These are phyloP conservation scores for Sarcophaga bullata DNA, from an alignment of 1,140 invertebrate genomes.

Conservation along the genomic window DNA sequence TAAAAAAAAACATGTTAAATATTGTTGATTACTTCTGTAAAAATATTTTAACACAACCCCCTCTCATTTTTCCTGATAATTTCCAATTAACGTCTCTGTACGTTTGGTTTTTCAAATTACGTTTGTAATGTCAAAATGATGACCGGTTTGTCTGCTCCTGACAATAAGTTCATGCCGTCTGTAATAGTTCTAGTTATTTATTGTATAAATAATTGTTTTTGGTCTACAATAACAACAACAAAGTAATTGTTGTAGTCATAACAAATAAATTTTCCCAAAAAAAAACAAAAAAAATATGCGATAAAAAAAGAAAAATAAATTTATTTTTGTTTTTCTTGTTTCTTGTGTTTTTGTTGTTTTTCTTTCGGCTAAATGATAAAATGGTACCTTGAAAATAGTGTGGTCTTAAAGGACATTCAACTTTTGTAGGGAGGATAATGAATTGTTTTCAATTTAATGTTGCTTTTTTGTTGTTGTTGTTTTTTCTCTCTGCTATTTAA, in stretches of 20 bases:
- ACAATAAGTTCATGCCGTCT: neutral
- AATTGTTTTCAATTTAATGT: conserved; percentile 3
- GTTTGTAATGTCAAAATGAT: conserved; percentile 1
- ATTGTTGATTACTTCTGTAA: no score
- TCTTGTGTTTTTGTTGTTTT: no score
- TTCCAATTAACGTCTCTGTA: neutral
- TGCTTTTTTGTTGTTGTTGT: neutral
- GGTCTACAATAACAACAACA: neutral
- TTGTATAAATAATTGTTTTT: neutral
- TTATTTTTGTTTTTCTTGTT: neutral
- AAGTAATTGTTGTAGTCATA: neutral
- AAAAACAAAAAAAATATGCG: neutral
- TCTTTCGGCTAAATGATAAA: neutral
- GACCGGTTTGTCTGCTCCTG: neutral
- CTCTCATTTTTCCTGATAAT: no score
- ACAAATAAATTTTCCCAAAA: neutral
- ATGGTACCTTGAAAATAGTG: neutral
- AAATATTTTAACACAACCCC: no score
- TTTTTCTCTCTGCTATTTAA: no score
- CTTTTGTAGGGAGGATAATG: neutral
- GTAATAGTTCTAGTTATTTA: conserved; percentile 2
- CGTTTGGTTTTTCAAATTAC: neutral
- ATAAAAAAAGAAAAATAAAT: neutral
- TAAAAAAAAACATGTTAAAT: no score
- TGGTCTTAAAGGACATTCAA: neutral